Percentiles rank a stretch among this genome's conserved stretches.
phyloP scores from a whole-genome alignment of 92 coral and sea anemone species.

The Epizoanthus illoricatus region DNA sequence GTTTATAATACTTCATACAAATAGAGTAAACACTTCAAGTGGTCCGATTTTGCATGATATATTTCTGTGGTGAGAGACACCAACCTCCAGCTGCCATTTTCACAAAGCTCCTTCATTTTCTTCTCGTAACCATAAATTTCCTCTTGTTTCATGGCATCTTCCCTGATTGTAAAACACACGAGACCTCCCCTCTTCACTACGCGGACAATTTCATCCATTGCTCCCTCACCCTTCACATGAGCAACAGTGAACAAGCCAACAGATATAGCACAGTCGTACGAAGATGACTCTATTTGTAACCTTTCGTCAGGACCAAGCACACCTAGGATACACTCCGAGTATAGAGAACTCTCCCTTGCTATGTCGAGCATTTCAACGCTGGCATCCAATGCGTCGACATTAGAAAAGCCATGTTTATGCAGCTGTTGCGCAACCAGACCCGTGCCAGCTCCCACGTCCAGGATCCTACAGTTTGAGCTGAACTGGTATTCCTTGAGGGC shows the following conservation, averaged over 20 bases:
- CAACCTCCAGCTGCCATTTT: slow-evolving; percentile 5
- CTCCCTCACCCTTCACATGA: slow-evolving; percentile 25
- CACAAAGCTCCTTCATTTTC: slow-evolving; percentile 39
- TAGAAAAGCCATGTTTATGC: slow-evolving; percentile 25
- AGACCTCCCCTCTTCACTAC: slow-evolving; percentile 32
- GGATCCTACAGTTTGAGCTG: not conserved
- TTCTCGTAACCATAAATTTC: slow-evolving; percentile 19
- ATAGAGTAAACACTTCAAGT: slow-evolving; percentile 19
- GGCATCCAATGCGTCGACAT: slow-evolving; percentile 39
- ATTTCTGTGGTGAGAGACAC: slow-evolving; percentile 21
- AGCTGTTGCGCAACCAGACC: slow-evolving; percentile 32
- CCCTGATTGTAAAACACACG: slow-evolving; percentile 33
- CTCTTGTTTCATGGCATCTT: slow-evolving; percentile 33
- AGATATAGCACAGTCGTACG: slow-evolving; percentile 38
- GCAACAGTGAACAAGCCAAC: slow-evolving; percentile 37
- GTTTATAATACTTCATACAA: slow-evolving; percentile 18
- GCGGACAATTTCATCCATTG: slow-evolving; percentile 45
- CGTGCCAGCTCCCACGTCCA: slow-evolving; percentile 44
- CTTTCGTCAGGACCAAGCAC: slow-evolving; percentile 13
- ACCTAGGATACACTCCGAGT: slow-evolving; percentile 28
- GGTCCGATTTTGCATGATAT: slow-evolving; percentile 19
- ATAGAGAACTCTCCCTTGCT: slow-evolving; percentile 23
- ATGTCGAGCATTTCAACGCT: slow-evolving; percentile 35
- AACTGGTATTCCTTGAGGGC: slow-evolving; percentile 20
- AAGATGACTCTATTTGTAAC: slow-evolving; percentile 2